Evolutionary conservation across 2,797 vertebrate species (phyloP).

Genomic region (Characodon lateralis): DNA sequence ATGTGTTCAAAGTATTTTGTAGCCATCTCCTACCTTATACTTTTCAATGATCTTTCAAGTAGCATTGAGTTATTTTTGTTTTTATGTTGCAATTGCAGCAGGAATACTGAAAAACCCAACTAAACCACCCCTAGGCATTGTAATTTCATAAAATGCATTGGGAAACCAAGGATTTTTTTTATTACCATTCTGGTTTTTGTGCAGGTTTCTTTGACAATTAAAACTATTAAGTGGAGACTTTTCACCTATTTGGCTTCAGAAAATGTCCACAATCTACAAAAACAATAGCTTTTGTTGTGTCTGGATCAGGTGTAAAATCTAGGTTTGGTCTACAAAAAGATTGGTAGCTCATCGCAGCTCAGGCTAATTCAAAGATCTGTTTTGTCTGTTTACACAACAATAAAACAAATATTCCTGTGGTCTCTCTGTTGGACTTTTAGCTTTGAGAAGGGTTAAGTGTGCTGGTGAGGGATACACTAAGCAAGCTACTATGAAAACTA

Average conservation of each 20-base stretch:
- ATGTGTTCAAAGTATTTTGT: background rate
- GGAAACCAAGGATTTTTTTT: constrained; percentile 9
- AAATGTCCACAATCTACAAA: constrained; percentile 36
- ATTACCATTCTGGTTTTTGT: constrained; percentile 31
- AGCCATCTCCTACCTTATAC: background rate
- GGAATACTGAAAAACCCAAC: background rate
- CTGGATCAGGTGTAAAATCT: constrained; percentile 50
- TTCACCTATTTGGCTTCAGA: constrained; percentile 60
- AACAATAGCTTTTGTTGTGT: constrained; percentile 56
- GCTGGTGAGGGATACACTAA: constrained; percentile 39
- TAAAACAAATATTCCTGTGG: constrained; percentile 64
- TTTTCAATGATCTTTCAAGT: background rate
- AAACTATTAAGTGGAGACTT: constrained; percentile 46
- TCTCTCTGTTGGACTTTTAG: constrained; percentile 56
- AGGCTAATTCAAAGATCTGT: constrained; percentile 61
- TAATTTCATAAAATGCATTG: constrained; percentile 9
- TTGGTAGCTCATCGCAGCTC: constrained; percentile 38
- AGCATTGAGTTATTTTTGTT: background rate
- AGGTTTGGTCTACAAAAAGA: constrained; percentile 36
- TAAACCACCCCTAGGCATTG: background rate
- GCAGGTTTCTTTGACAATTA: constrained; percentile 41
- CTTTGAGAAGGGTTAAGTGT: constrained; percentile 50
- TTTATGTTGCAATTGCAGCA: background rate
- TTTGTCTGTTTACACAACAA: constrained; percentile 63
- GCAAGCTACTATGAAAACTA: constrained; percentile 48